phyloP scores from a whole-genome alignment of 2,113 vertebrate species.

The Cavia porcellus region DNA sequence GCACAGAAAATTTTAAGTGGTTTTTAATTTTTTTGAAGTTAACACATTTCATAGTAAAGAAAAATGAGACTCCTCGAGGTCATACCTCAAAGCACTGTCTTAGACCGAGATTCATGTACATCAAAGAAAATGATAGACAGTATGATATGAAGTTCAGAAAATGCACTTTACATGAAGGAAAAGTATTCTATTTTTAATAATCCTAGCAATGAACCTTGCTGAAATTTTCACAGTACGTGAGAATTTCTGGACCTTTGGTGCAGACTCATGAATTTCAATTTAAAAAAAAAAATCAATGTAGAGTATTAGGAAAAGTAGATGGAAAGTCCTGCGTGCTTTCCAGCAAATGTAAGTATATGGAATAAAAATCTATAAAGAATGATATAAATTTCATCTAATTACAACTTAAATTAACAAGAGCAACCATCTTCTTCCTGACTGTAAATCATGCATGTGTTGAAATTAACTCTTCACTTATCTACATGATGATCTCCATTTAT shows the following conservation, averaged over 20 bases:
- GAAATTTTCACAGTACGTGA: background rate
- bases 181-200: background rate
- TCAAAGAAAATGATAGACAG: background rate
- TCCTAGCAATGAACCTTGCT: background rate
- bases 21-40: background rate
- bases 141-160: background rate
- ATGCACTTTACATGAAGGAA: background rate
- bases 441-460: background rate
- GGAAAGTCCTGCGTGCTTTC: background rate
- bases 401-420: background rate
- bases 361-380: background rate
- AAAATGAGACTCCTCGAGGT: background rate
- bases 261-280: background rate
- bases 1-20: background rate
- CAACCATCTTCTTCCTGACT: background rate
- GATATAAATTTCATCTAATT: background rate
- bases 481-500: background rate
- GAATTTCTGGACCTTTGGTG: background rate
- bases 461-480: background rate
- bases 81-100: background rate
- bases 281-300: background rate
- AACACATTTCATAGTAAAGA: background rate
- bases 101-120: background rate
- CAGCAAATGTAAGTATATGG: background rate
- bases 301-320: background rate